Conservation (phyloP, 92 coral and sea anemone genomes). For the Palythoa heliodiscus region DNA sequence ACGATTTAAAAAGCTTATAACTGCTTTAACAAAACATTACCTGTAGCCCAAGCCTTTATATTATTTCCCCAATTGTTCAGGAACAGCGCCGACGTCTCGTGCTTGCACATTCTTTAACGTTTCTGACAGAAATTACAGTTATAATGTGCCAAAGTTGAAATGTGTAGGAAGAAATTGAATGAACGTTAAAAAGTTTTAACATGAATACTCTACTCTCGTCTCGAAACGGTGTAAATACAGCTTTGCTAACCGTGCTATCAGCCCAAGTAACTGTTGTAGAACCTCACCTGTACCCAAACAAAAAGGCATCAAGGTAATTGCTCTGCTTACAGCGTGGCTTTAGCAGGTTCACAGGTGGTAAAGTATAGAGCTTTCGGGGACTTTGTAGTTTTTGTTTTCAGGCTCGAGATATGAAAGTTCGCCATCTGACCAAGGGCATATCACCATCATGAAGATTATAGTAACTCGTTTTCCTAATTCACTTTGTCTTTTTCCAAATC, state of each 20-base stretch:
- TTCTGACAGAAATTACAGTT: not conserved
- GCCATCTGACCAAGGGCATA: not conserved
- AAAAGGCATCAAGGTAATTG: conserved; percentile 32
- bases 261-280: not conserved
- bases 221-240: not conserved
- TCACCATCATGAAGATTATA: not conserved
- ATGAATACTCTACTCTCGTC: not conserved
- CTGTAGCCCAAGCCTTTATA: not conserved
- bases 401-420: not conserved
- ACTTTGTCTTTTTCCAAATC: not conserved
- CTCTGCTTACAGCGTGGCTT: not conserved
- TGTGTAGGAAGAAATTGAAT: not conserved
- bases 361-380: not conserved
- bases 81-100: not conserved
- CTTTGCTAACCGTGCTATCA: not conserved
- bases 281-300: not conserved
- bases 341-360: conserved; percentile 6
- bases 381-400: not conserved
- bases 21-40: not conserved
- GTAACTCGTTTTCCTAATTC: not conserved
- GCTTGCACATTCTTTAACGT: not conserved
- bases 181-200: not conserved
- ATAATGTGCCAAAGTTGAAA: not conserved
- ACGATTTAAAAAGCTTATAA: not conserved
- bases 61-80: not conserved